Evolutionary conservation across 2,888 invertebrate species (phyloP).

Genomic region (Meteorus colon): DNA sequence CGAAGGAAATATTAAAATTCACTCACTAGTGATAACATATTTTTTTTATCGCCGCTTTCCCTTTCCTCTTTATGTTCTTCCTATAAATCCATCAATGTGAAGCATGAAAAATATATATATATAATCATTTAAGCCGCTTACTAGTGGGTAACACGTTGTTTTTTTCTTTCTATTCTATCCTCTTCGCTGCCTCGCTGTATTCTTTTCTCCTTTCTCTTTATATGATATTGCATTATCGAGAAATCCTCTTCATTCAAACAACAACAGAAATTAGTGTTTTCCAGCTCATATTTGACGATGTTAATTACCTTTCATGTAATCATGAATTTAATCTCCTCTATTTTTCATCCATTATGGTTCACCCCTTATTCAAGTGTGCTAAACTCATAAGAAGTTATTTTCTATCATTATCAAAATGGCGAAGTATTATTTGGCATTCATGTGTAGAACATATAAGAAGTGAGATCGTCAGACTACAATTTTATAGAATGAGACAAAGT

Average conservation of each 20-base stretch:
- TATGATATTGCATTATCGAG: no score
- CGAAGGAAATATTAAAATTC: conserved; percentile 8
- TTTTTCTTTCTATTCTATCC: background rate
- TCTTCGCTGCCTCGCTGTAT: background rate
- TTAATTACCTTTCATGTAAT: no score
- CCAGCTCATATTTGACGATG: no score
- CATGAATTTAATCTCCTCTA: no score
- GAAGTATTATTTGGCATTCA: background rate
- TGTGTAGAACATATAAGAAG: background rate
- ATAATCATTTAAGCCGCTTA: background rate
- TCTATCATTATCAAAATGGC: background rate
- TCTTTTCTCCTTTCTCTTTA: background rate
- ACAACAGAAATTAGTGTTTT: no score
- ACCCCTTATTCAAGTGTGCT: background rate
- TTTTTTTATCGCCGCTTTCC: background rate
- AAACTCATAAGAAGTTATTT: background rate
- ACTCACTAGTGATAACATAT: background rate
- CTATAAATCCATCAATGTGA: background rate
- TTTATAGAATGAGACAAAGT: background rate
- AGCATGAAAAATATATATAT: background rate
- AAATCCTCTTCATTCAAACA: no score
- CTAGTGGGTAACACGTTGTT: background rate
- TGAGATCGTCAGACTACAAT: background rate
- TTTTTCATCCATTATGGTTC: background rate
- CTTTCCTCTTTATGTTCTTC: background rate